Conservation (phyloP, 2,113 vertebrate species). For the Trematomus loennbergii region DNA sequence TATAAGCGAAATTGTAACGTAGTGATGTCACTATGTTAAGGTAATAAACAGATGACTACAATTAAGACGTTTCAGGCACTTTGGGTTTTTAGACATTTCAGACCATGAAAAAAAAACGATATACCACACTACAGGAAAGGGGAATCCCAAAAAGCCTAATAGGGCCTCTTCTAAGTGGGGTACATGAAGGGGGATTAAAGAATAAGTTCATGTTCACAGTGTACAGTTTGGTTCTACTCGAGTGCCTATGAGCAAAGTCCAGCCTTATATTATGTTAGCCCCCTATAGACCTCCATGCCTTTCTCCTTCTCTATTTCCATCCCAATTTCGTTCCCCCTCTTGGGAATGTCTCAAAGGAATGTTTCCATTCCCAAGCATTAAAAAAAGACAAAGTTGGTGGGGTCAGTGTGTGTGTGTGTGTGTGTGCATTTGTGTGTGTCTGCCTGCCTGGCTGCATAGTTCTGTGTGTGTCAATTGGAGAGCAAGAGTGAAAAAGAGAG, state of each 20-base stretch:
- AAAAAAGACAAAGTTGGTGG: conserved; percentile 61
- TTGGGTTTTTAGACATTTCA: too few species aligned
- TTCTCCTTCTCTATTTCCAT: background rate
- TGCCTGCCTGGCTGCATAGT: conserved; percentile 1
- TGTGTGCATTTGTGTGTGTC: conserved; percentile 1
- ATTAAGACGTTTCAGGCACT: too few species aligned
- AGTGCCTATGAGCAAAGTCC: conserved; percentile 24
- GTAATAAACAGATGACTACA: too few species aligned
- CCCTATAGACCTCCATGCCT: conserved; percentile 16
- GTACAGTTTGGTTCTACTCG: background rate
- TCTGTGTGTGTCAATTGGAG: conserved; percentile 29
- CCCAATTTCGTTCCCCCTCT: conserved; percentile 31
- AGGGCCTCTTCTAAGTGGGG: too few species aligned
- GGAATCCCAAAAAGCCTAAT: too few species aligned
- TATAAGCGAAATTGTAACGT: too few species aligned
- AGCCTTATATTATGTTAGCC: conserved; percentile 8
- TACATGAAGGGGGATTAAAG: background rate
- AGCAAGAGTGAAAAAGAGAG: conserved; percentile 17
- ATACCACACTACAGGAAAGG: too few species aligned
- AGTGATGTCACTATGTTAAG: too few species aligned
- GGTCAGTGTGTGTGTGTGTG: conserved; percentile 49
- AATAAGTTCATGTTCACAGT: background rate
- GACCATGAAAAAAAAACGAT: too few species aligned
- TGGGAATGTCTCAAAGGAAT: conserved; percentile 73
- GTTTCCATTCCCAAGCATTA: conserved; percentile 80